These are phyloP conservation scores for Battus philenor DNA, from an alignment of 1,140 invertebrate species.

Conservation along the genomic window DNA sequence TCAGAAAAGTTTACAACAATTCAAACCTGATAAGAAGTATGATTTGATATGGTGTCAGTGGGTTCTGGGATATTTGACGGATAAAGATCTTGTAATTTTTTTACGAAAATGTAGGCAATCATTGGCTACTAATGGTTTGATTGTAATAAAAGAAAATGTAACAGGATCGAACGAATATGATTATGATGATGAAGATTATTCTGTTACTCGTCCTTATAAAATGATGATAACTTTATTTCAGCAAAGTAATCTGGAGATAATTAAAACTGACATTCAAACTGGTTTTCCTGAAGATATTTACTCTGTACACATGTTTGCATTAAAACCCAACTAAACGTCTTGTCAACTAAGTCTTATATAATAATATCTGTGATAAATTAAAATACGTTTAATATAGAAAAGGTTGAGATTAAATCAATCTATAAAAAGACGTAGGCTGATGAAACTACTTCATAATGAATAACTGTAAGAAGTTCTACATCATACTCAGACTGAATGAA, in stretches of 20 bases:
- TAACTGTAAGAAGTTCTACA: slow-evolving; percentile 17
- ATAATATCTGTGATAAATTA: neutral
- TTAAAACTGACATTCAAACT: slow-evolving; percentile 86
- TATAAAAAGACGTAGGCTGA: slow-evolving; percentile 9
- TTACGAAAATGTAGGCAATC: slow-evolving; percentile 84
- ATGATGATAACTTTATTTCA: slow-evolving; percentile 80
- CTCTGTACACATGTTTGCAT: slow-evolving; percentile 93
- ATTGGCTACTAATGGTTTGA: slow-evolving; percentile 85
- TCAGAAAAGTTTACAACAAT: slow-evolving; percentile 85
- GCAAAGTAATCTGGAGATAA: slow-evolving; percentile 83
- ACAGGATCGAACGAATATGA: slow-evolving; percentile 81
- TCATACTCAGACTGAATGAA: slow-evolving; percentile 23
- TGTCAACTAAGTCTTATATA: too few relatives aligned
- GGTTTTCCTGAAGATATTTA: slow-evolving; percentile 94
- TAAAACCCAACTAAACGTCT: slow-evolving; percentile 73
- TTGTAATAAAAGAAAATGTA: slow-evolving; percentile 98
- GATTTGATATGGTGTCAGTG: slow-evolving; percentile 99
- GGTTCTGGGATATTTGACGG: slow-evolving; percentile 94
- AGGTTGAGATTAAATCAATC: slow-evolving; percentile 5
- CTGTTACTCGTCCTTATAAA: slow-evolving; percentile 86
- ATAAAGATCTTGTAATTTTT: slow-evolving; percentile 92
- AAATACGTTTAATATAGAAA: slow-evolving; percentile 13
- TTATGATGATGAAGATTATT: slow-evolving; percentile 93
- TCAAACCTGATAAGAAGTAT: slow-evolving; percentile 85
- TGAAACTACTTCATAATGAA: slow-evolving; percentile 14